Conservation (phyloP, 2,797 vertebrate species). For the Scolopax rusticola region DNA sequence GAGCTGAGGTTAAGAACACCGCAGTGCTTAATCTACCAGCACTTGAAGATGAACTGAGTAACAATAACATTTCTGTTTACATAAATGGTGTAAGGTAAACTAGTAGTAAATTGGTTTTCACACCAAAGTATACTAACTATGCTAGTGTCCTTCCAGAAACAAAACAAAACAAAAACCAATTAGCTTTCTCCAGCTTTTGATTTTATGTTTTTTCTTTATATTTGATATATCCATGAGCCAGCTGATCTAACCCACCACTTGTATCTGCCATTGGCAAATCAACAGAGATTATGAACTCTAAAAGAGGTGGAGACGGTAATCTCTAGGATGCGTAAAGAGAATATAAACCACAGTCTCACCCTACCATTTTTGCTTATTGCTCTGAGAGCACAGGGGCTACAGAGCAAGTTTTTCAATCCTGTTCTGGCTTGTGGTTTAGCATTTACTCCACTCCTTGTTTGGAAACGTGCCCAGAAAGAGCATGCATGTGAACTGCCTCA, state of each 20-base stretch:
- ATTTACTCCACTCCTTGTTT: conserved; percentile 10
- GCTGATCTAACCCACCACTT: neutral
- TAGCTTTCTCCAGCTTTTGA: neutral
- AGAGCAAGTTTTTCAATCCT: conserved; percentile 33
- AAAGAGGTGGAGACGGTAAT: conserved; percentile 3
- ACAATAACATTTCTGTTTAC: neutral
- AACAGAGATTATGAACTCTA: neutral
- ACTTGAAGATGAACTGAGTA: neutral
- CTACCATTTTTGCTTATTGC: neutral
- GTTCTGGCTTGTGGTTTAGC: conserved; percentile 26
- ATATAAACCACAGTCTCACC: conserved; percentile 1
- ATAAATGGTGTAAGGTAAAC: neutral
- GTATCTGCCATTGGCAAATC: neutral
- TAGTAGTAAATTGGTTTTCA: neutral
- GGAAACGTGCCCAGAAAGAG: neutral
- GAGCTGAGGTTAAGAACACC: neutral
- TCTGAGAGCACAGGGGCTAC: neutral
- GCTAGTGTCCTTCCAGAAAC: neutral
- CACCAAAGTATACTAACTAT: neutral
- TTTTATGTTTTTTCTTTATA: neutral
- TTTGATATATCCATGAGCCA: neutral
- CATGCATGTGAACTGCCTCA: conserved; percentile 32
- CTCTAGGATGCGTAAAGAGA: neutral
- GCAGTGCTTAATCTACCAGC: neutral
- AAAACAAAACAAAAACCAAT: neutral